Evolutionary conservation across 35 echinoderm and acorn worm genomes (phyloP), one percentile per base, ranked within the genome.

Genomic region (Apostichopus californicus): DNA sequence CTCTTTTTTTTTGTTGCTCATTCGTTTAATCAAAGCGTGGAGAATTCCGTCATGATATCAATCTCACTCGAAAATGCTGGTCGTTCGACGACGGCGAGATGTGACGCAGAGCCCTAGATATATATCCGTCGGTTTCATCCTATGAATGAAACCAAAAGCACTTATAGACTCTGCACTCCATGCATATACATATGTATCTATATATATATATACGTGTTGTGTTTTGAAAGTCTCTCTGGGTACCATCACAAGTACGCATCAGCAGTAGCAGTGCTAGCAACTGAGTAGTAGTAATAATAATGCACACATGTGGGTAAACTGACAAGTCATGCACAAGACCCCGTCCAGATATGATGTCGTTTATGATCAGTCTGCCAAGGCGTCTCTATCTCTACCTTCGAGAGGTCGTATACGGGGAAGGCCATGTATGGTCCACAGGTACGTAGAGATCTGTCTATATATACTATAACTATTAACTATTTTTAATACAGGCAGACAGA

Each of bases 341-440:
- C 81, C 7, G 12, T 85, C 81, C 81, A 23, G 7, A 61, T 54
- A 89, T 89, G 86, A 89, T 89, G 86, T 89, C 86, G 23, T 89
- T 89, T 72, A 6, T 89, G 28, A 55, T 89, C 5, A 89, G 24
- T 72, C 63, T 89, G 61, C 86, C 86, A 5, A 60, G 86, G 64
- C 57, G 86, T 14, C 52, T 89, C 17, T 89, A 89, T 46, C 63
- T 89, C 6, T 89, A 89, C 24, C 28, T 89, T 7, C 86, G 86
- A 89, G 86, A 89, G 64, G 86, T 89, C 25, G 86, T 89, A 20
- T 89, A 89, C 64, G 86, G 86, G 64, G 86, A 89, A 72, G 86
- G 86, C 60, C 86, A 89, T 72, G 68, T 75, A 14, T 89, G 86
- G 86, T 89, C 86, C 57, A 89, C 26, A 72, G 86, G 86, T 89